Evolutionary conservation across 2,113 vertebrate species (phyloP).

Genomic region (Rhodinocichla rosea): DNA sequence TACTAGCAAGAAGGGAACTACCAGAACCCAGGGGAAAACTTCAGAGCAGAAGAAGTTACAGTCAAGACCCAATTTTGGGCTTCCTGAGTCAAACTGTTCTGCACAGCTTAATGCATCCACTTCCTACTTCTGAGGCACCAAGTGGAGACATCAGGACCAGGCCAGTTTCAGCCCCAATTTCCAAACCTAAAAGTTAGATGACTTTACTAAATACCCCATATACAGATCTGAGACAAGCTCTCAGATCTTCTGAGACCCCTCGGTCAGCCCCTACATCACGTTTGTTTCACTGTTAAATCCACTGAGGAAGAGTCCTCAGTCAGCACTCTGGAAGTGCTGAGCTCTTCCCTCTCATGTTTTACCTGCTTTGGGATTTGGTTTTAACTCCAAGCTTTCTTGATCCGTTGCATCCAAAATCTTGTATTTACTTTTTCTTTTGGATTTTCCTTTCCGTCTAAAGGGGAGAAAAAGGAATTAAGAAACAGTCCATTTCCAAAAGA

Average conservation of each 20-base stretch:
- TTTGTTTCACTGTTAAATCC: neutral
- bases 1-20: neutral
- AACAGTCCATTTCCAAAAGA: neutral
- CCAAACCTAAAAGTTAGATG: neutral
- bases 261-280: neutral
- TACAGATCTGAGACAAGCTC: neutral
- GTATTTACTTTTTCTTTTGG: constrained; percentile 93
- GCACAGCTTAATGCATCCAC: neutral
- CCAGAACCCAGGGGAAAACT: neutral
- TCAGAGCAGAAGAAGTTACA: neutral
- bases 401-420: constrained; percentile 93
- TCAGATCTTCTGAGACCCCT: neutral
- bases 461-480: neutral
- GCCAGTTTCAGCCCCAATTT: neutral
- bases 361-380: constrained; percentile 85
- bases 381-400: constrained; percentile 89
- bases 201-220: neutral
- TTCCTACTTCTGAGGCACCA: neutral
- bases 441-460: constrained; percentile 87
- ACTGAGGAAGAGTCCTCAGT: neutral
- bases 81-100: neutral
- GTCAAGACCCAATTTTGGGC: neutral
- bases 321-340: neutral
- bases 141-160: neutral
- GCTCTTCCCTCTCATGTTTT: constrained; percentile 22